Base-by-base conservation (phyloP, 2,113 vertebrate species). In the Hippopotamus amphibius region DNA sequence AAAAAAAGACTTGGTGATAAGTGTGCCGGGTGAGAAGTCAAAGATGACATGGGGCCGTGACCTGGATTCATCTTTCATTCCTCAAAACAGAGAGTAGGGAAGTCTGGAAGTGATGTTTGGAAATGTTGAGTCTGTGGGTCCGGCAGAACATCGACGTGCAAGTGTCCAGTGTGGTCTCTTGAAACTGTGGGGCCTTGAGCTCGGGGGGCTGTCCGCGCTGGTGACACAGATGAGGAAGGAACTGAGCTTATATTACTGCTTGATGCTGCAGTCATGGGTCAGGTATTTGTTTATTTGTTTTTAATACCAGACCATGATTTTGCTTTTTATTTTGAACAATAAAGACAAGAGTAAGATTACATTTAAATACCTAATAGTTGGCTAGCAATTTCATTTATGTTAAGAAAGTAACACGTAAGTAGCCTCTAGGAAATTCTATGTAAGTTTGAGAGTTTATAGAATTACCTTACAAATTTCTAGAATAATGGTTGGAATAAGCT, bases 321-420 rank as follows among this genome's bases (percentile, higher is more conserved):
- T 74, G 30, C 72, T 83, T 90, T 86, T 77, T 80, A 83, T 79
- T 95, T 76, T 88, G 46, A 93, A 87, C 11, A 65, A 17, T 79
- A 81, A 92, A 65, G 53, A 53, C n/a, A 82, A 24, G 55, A 84
- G 59, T 93, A 71, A 81, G 69, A 80, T 88, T 89, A 53, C 33
- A 37, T 85, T 85, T 84, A 61, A 69, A 84, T 65, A 22, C 8
- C 19, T 68, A 93, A 43, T 4, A 13, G 28, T 87, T 80, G 63
- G 21, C 43, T 88, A 63, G 43, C 55, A 68, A 46, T 50, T 85
- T 80, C 19, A 41, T 88, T 2, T 84, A 33, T 74, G 80, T 88
- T 71, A 68, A 71, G 74, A 57, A 95, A 65, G 65, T 93, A 81
- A 69, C 24, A 43, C 68, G 80, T 46, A 65, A 24, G 71, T 79